A percentile compares a stretch with the other conserved stretches of the same genome.
Evolutionary conservation across 1,140 invertebrate species (phyloP).

Genomic region (Maniola jurtina): DNA sequence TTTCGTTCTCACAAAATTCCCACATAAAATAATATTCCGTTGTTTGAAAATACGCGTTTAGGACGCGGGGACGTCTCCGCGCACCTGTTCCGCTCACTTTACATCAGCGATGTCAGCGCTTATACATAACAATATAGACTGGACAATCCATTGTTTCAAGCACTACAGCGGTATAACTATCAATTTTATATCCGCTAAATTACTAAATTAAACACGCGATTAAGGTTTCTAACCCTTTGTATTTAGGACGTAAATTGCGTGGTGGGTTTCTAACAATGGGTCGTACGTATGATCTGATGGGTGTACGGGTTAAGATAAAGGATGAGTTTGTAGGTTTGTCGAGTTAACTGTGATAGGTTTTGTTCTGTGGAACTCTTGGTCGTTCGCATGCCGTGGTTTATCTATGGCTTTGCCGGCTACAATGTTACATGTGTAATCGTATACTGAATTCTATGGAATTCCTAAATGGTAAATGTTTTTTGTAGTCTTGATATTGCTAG

Average conservation of each 20-base stretch:
- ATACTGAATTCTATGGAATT: conserved; percentile 7
- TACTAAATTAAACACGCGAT: neutral
- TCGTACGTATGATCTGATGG: conserved; percentile 15
- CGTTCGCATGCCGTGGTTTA: conserved; percentile 16
- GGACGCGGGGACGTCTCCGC: conserved; percentile 16
- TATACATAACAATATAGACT: conserved; percentile 20
- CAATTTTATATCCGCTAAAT: conserved; percentile 5
- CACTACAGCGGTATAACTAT: conserved; percentile 19
- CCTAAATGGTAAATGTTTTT: neutral
- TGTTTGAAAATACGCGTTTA: conserved; percentile 19
- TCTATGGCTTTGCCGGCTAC: conserved; percentile 5
- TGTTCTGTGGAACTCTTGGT: conserved; percentile 15
- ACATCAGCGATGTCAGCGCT: conserved; percentile 28
- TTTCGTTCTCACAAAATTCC: neutral
- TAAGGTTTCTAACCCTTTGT: neutral
- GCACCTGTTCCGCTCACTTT: conserved; percentile 24
- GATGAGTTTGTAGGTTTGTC: conserved; percentile 24
- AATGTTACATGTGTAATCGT: conserved; percentile 19
- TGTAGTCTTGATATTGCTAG: neutral
- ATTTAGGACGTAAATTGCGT: neutral
- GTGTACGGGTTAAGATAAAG: conserved; percentile 21
- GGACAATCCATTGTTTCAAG: conserved; percentile 27
- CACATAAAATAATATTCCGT: conserved; percentile 9
- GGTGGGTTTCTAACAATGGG: neutral
- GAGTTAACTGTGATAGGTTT: conserved; percentile 21